A percentile compares a stretch with the other conserved stretches of the same genome.
These are phyloP conservation scores for Forbesichthys papilliferus DNA, from an alignment of 2,113 vertebrate species.

Conservation along the genomic window DNA sequence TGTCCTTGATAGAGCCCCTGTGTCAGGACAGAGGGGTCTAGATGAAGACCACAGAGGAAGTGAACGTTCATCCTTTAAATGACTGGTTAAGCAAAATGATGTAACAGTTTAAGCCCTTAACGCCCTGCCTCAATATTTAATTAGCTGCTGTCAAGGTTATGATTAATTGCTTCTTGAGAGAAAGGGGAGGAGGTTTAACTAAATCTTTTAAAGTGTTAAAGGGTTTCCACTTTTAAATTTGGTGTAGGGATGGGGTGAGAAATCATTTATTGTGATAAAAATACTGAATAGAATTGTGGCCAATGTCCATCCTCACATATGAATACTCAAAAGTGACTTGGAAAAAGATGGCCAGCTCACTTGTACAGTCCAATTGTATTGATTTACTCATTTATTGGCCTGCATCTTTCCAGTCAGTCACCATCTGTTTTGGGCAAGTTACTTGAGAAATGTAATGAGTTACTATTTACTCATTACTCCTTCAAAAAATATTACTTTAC, in stretches of 20 bases:
- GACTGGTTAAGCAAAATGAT: slow-evolving; percentile 48
- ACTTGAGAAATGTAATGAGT: no score
- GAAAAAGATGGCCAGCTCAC: no score
- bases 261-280: no score
- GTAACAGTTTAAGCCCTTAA: slow-evolving; percentile 34
- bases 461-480: no score
- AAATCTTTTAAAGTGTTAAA: slow-evolving; percentile 2
- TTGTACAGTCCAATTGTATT: no score
- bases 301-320: not conserved
- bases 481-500: no score
- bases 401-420: no score
- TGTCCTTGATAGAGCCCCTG: slow-evolving; percentile 15
- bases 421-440: no score
- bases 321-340: no score
- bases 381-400: no score
- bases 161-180: slow-evolving; percentile 54
- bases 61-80: slow-evolving; percentile 39
- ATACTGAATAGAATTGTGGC: not conserved
- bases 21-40: slow-evolving; percentile 9
- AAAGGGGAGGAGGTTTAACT: slow-evolving; percentile 14
- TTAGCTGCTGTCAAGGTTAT: slow-evolving; percentile 58
- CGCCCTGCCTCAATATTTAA: slow-evolving; percentile 59
- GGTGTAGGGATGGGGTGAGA: not conserved
- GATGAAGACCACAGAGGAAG: slow-evolving; percentile 7
- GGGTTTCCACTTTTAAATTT: slow-evolving; percentile 33